Base-by-base conservation (phyloP, 2,797 vertebrate species). In the Balearica regulorum region DNA sequence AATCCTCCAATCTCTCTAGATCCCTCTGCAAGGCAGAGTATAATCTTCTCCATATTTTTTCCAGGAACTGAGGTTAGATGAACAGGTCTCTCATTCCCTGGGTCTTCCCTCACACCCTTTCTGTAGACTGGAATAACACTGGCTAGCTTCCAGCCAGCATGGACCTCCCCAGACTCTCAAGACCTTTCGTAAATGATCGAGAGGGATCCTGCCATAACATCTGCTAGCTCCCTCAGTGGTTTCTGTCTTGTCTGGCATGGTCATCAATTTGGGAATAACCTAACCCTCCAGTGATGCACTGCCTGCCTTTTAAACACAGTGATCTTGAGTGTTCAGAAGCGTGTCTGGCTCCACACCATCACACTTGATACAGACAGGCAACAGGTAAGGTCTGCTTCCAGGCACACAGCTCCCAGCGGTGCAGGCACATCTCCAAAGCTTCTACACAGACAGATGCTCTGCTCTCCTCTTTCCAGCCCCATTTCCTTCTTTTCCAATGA, bases 331-430 rank as follows among this genome's bases (percentile, higher is more conserved):
- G 11, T 65, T 71, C 41, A 39, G 54, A 72, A 75, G 44, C 2
- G 3, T 16, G 41, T 22, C 51, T 6, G 11, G 22, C 20, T 65
- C 35, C n/a, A 61, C 69, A 76, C n/a, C 53, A 31, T 28, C 39
- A 18, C 39, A 11, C 16, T 11, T 37, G 25, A 41, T 28, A 41
- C 2, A 53, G 8, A 5, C 4, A 31, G 28, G 31, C 39, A 62
- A 19, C 44, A 33, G 39, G 35, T 11, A 51, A 79, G 17, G 10
- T 68, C 73, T 72, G 66, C 31, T 43, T 57, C 35, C 37, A 62
- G 83, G 58, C 53, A 64, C 39, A 5, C 31, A 22, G 54, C 44
- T 70, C 77, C 24, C 12, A 8, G 44, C 0, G 0, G 57, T 25
- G 44, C 43, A 51, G 51, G 28, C 60, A 54, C 0, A 0, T 26